Percentiles rank a stretch among this genome's conserved stretches.
Evolutionary conservation across 2,888 invertebrate genomes (phyloP).

Genomic region (Dasysyrphus tricinctus): DNA sequence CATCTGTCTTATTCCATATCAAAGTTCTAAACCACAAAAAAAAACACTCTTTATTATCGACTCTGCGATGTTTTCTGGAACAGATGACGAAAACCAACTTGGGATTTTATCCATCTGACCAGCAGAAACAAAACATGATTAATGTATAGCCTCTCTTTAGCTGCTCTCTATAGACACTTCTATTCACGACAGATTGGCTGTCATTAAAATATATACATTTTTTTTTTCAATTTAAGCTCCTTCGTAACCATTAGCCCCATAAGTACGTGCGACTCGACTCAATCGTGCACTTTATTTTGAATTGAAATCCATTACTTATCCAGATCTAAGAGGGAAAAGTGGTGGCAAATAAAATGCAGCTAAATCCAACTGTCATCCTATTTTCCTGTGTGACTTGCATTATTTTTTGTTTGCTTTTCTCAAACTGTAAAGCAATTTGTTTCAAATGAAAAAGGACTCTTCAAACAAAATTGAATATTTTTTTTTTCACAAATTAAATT

Average conservation of each 20-base stretch:
- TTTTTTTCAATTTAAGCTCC: background rate
- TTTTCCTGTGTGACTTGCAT: conserved; percentile 3
- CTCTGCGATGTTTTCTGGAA: too few species aligned
- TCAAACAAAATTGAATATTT: background rate
- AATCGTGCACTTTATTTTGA: conserved; percentile 23
- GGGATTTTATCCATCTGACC: background rate
- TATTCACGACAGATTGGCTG: background rate
- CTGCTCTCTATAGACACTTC: background rate
- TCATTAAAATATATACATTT: background rate
- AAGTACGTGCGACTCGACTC: background rate
- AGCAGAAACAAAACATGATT: background rate
- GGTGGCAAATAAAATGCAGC: background rate
- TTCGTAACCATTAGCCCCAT: conserved; percentile 5
- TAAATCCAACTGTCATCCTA: conserved; percentile 11
- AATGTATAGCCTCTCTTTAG: too few species aligned
- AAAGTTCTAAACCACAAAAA: too few species aligned
- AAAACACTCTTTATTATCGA: too few species aligned
- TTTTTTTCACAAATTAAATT: background rate
- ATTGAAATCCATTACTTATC: conserved; percentile 41
- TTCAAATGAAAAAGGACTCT: background rate
- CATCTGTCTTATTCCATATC: too few species aligned
- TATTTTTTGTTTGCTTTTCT: background rate
- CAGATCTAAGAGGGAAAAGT: background rate
- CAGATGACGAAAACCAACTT: too few species aligned
- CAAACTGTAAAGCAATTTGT: background rate